Conservation (phyloP, 1,140 invertebrate species). For the Cherax destructor region DNA sequence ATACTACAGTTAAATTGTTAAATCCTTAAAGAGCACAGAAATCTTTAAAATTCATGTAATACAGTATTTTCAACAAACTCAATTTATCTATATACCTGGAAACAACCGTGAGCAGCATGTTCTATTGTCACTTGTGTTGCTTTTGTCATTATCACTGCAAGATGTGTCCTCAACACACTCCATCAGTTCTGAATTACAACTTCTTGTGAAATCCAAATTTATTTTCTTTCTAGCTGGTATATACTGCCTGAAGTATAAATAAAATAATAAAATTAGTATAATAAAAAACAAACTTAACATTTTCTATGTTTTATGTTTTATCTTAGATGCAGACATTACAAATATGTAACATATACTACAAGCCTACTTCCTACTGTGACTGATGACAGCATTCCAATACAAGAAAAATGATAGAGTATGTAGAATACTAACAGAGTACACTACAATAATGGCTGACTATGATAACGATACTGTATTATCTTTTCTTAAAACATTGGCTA, state of each 20-base stretch:
- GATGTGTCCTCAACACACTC: neutral
- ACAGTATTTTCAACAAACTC: neutral
- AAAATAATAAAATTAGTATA: neutral
- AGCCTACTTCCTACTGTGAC: no score
- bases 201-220: conserved; percentile 22
- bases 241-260: conserved; percentile 71
- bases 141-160: neutral
- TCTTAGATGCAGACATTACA: neutral
- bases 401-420: no score
- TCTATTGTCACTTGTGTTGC: neutral
- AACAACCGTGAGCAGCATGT: neutral
- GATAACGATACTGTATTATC: no score
- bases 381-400: no score
- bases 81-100: neutral
- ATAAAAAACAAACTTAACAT: neutral
- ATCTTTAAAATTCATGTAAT: neutral
- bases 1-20: no score
- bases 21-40: no score
- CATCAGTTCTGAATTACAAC: no score
- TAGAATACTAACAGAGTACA: no score
- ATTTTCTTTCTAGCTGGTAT: conserved; percentile 27
- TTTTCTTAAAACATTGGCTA: no score
- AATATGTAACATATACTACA: no score
- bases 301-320: neutral
- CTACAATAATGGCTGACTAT: no score